Conservation (phyloP, 2,888 invertebrate genomes). For the Caenorhabditis virilis region DNA sequence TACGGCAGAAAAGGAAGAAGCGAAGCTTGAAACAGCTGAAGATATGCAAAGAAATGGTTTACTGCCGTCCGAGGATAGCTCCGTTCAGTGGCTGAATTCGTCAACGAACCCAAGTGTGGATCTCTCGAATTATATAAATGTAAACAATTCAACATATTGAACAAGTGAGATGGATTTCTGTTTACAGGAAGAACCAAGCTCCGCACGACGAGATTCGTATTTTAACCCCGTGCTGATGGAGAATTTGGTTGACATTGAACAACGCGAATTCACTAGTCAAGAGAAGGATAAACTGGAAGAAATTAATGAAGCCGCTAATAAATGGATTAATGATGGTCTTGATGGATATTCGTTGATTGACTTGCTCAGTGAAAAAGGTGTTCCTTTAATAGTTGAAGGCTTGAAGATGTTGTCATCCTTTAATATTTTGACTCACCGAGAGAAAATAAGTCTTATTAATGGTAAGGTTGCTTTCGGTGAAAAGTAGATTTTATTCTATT, state of each 20-base stretch:
- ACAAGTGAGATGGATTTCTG: neutral
- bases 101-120: conserved; percentile 25
- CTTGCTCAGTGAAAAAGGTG: conserved; percentile 8
- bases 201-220: conserved; percentile 17
- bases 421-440: conserved; percentile 8
- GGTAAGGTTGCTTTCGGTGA: conserved; percentile 14
- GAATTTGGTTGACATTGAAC: conserved; percentile 13
- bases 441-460: conserved; percentile 9
- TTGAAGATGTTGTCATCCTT: conserved; percentile 21
- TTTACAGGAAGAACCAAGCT: conserved; percentile 13
- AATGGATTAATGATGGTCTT: conserved; percentile 14
- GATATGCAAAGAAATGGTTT: conserved; percentile 50
- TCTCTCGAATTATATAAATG: too few relatives aligned
- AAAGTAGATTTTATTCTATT: neutral
- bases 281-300: conserved; percentile 31
- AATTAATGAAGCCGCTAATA: conserved; percentile 19
- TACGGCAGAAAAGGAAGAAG: conserved; percentile 35
- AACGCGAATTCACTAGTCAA: conserved; percentile 15
- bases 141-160: too few relatives aligned
- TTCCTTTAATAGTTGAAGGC: conserved; percentile 8
- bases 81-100: conserved; percentile 47
- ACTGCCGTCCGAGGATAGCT: conserved; percentile 38
- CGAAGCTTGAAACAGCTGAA: conserved; percentile 43
- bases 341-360: conserved; percentile 20
- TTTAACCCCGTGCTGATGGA: conserved; percentile 6